phyloP scores from a whole-genome alignment of 2,113 vertebrate species.

The Onychostruthus taczanowskii region DNA sequence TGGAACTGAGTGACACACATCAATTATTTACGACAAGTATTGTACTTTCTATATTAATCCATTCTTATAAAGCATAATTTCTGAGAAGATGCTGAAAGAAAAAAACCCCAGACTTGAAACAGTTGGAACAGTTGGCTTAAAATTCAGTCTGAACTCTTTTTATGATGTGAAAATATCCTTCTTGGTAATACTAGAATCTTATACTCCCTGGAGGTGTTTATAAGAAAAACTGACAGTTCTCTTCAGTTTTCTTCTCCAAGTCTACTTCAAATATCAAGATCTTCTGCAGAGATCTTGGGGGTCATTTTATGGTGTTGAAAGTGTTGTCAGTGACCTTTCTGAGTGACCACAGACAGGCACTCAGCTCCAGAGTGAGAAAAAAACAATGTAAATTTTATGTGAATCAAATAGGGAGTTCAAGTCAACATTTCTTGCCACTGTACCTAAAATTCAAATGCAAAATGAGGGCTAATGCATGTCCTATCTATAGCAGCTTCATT shows the following conservation, averaged over 20 bases:
- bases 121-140: background rate
- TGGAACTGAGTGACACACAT: background rate
- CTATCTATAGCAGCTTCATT: background rate
- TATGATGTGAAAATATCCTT: conserved; percentile 64
- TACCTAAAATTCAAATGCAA: background rate
- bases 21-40: background rate
- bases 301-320: background rate
- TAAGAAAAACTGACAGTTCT: background rate
- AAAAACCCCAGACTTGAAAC: background rate
- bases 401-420: background rate
- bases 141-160: conserved; percentile 50
- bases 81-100: background rate
- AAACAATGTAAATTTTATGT: background rate
- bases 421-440: background rate
- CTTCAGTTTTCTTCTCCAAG: background rate
- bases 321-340: background rate
- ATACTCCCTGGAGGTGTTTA: background rate
- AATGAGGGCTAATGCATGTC: background rate
- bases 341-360: background rate
- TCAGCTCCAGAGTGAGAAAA: background rate
- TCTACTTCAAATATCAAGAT: background rate
- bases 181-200: background rate
- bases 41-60: background rate
- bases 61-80: background rate
- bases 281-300: background rate